phyloP scores from a whole-genome alignment of 2,888 invertebrate genomes.

The Himalopsyche anomala region DNA sequence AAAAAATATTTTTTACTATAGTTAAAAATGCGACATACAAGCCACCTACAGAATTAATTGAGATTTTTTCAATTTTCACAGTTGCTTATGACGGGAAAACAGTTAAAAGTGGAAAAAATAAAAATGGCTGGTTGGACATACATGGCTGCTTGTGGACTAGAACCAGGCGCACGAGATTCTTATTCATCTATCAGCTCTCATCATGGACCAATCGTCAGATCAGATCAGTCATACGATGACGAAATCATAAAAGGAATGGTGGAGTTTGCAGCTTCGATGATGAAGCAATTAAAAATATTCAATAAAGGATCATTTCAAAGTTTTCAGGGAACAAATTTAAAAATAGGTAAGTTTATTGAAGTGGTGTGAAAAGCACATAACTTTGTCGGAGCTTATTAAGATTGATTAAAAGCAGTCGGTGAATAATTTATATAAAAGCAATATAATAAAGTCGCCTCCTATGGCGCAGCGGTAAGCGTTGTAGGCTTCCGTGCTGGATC shows the following conservation, averaged over 20 bases:
- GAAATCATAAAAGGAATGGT: constrained; percentile 75
- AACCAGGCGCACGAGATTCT: constrained; percentile 82
- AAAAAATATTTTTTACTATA: background rate
- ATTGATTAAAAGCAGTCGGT: too few relatives aligned
- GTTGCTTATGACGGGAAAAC: constrained; percentile 81
- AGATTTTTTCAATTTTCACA: constrained; percentile 68
- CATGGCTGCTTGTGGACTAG: constrained; percentile 97
- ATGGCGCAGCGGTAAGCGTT: too few relatives aligned
- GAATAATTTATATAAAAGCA: too few relatives aligned
- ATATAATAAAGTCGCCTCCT: too few relatives aligned
- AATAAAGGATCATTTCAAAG: constrained; percentile 79
- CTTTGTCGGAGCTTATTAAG: too few relatives aligned
- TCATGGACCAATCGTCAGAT: constrained; percentile 67
- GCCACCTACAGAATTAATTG: background rate
- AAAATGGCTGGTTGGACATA: constrained; percentile 98
- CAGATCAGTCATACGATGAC: constrained; percentile 71
- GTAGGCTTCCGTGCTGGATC: too few relatives aligned
- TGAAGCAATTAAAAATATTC: constrained; percentile 76
- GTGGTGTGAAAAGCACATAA: too few relatives aligned
- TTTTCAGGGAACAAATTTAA: constrained; percentile 80
- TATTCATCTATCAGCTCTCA: constrained; percentile 71
- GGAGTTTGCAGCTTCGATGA: constrained; percentile 76
- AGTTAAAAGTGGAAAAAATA: constrained; percentile 92
- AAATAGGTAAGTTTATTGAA: constrained; percentile 79
- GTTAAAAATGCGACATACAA: background rate